These are phyloP conservation scores for Pachliopta kotzebuea DNA, from an alignment of 2,888 invertebrate genomes.

Conservation along the genomic window DNA sequence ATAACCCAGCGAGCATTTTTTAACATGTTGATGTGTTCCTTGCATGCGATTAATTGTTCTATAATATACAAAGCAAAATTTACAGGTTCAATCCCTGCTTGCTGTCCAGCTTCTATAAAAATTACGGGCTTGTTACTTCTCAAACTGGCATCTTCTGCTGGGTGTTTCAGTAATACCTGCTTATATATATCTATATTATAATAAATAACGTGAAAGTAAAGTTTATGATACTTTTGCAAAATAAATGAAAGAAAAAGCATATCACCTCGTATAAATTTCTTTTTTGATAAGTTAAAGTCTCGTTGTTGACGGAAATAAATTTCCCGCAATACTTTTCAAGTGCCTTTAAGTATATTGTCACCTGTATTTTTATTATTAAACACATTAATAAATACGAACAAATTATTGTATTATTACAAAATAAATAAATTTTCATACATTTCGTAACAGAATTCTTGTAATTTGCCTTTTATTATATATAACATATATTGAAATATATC, in stretches of 20 bases:
- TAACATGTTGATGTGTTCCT: constrained; percentile 53
- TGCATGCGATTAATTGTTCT: constrained; percentile 60
- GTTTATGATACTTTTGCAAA: background rate
- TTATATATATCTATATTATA: too few species aligned
- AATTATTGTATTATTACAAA: too few species aligned
- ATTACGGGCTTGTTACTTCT: constrained; percentile 46
- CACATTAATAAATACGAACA: background rate
- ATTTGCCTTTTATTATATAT: background rate
- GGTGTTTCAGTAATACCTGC: constrained; percentile 10
- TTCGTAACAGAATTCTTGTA: background rate
- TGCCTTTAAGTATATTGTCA: constrained; percentile 58
- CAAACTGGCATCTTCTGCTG: constrained; percentile 10
- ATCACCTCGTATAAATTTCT: constrained; percentile 61
- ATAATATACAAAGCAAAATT: constrained; percentile 55
- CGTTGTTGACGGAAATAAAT: constrained; percentile 39
- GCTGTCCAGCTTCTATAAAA: constrained; percentile 66
- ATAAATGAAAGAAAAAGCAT: background rate
- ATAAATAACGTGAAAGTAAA: background rate
- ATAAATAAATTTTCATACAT: background rate
- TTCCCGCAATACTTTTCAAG: constrained; percentile 49
- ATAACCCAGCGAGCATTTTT: constrained; percentile 58
- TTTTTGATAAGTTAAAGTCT: constrained; percentile 47
- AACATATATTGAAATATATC: too few species aligned
- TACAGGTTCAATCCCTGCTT: constrained; percentile 52
- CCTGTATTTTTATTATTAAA: constrained; percentile 42